Evolutionary conservation across 2,797 vertebrate species (phyloP).

Genomic region (Gorsachius magnificus): DNA sequence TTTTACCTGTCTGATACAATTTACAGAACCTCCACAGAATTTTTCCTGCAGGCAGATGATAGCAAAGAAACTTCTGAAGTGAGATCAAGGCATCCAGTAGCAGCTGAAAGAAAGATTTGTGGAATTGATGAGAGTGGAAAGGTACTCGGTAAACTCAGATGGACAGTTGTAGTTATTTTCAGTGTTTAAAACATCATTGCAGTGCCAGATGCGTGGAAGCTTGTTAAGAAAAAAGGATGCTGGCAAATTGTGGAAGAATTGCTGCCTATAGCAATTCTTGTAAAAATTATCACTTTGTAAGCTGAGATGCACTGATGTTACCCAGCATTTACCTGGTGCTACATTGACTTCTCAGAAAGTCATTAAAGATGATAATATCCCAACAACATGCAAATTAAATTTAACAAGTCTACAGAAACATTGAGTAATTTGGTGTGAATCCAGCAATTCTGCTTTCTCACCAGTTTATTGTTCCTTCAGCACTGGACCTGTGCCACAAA

Average conservation of each 20-base stretch:
- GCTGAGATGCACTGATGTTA: not conserved
- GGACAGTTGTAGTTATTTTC: not conserved
- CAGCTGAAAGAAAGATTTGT: not conserved
- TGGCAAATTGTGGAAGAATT: not conserved
- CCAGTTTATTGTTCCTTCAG: not conserved
- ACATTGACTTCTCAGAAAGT: not conserved
- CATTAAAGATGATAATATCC: not conserved
- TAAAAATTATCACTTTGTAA: not conserved
- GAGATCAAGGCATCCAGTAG: not conserved
- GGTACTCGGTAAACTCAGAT: not conserved
- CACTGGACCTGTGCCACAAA: constrained; percentile 12
- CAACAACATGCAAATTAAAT: not conserved
- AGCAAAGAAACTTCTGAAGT: constrained; percentile 19
- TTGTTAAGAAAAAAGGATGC: not conserved
- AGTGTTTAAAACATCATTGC: not conserved
- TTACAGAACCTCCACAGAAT: not conserved
- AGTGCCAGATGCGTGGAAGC: not conserved
- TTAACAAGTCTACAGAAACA: not conserved
- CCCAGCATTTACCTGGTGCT: not conserved
- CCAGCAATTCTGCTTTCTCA: constrained; percentile 27
- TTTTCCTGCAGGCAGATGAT: constrained; percentile 12
- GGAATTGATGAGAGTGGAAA: not conserved
- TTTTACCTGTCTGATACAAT: constrained; percentile 31
- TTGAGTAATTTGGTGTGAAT: constrained; percentile 14
- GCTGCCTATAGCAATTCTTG: not conserved